A percentile compares a stretch with the other conserved stretches of the same genome.
Conservation (phyloP, 2,113 vertebrate species). For the Plotosus lineatus region DNA sequence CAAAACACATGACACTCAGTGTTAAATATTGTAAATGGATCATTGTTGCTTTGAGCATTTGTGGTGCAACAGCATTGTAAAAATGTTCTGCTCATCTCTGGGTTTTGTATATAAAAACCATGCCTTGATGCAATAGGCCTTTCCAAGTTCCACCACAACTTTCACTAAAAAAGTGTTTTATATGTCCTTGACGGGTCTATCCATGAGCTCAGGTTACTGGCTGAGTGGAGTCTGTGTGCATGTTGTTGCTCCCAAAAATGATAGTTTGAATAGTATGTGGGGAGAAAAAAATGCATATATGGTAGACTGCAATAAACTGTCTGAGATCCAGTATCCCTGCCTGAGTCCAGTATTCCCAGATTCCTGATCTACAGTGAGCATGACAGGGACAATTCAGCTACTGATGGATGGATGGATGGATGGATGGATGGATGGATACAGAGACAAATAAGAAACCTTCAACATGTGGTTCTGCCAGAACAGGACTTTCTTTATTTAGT, state of each 20-base stretch:
- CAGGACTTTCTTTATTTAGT: slow-evolving; percentile 1
- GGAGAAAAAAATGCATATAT: background rate
- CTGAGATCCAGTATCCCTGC: no score
- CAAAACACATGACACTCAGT: background rate
- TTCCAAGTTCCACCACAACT: background rate
- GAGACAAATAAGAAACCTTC: background rate
- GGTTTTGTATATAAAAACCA: background rate
- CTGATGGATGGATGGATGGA: background rate
- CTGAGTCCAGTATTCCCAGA: background rate
- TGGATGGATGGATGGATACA: background rate
- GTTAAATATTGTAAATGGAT: background rate
- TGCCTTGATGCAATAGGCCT: background rate
- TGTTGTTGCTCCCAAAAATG: background rate
- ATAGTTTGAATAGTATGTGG: background rate
- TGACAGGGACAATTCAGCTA: background rate
- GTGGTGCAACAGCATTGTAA: background rate
- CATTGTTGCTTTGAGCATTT: background rate
- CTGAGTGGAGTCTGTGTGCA: background rate
- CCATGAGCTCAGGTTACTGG: background rate
- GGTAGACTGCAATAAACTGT: background rate
- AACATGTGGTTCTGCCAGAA: background rate
- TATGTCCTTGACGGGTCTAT: background rate
- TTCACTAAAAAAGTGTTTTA: background rate
- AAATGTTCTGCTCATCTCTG: background rate
- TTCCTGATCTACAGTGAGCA: background rate